Evolutionary conservation across 2,797 vertebrate genomes (phyloP), one percentile per base, ranked within the genome.

Genomic region (Typhlichthys subterraneus): DNA sequence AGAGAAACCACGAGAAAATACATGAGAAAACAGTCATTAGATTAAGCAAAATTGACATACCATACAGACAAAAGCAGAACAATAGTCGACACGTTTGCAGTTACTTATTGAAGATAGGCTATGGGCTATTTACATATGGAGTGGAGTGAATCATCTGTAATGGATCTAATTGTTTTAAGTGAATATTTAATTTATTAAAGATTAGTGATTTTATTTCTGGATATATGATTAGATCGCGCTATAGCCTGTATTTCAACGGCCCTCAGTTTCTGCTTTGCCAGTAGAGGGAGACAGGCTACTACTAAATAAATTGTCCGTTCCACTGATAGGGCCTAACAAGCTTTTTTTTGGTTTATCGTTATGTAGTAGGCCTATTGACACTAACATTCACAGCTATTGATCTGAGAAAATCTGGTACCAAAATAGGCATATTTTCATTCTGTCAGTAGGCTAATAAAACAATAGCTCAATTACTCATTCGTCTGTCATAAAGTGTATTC

Each of bases 241-340:
- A 51, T 8, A 9, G 49, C 3, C 3, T 17, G 11, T 51, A 8
- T 51, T 17, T n/a, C 9, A 9, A 10, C 1, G 7, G 14, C 55
- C n/a, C 23, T 14, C 11, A 8, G 19, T 12, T 33, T 13, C 0
- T 47, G 7, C 2, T 68, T 0, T 12, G 45, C 31, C 88, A 80
- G 72, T 63, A 91, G 89, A 75, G 83, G 86, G 90, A 79, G 86
- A 84, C 84, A 90, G 61, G 2, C 23, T 3, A 84, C 64, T 57
- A 71, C 60, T 31, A 76, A 52, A 61, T 42, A 84, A 64, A 2
- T 12, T 12, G 52, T 33, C 1, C 1, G 3, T 2, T 38, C 23
- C 45, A 63, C 3, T 62, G 54, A 45, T 12, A 3, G 23, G 23
- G 23, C 23, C 23, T 38, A 38, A 38, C 73, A 72, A 72, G 1